Base-by-base conservation (phyloP, 2,797 vertebrate genomes). In the Botia kubotai region DNA sequence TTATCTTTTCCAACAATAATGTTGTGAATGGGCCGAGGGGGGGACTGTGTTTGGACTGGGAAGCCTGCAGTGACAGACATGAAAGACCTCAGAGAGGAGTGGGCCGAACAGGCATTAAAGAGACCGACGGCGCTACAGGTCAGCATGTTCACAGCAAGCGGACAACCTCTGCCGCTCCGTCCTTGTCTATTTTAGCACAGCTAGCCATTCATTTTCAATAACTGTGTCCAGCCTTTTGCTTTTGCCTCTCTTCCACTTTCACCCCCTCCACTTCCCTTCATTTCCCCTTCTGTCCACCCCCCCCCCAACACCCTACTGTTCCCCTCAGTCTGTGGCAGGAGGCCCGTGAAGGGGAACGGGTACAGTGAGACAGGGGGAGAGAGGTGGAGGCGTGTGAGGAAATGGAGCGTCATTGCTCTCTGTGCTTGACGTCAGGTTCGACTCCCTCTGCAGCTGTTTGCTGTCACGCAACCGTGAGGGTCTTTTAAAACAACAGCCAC, bases 371-470 rank as follows among this genome's bases (percentile, higher is more conserved):
- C 39, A 11, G 29, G 7, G 65, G 12, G 46, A 46, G 36, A 36
- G 74, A 73, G 75, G 79, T 85, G 72, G 86, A 90, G 87, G 88
- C 85, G 86, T 71, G 91, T 93, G 87, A 93, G 92, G 93, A 94
- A 94, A 93, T 91, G 62, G 84, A 92, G 90, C 90, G 92, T 94
- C 91, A 90, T 92, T 92, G 92, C 91, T 91, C 86, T 86, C 10
- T 90, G 88, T 84, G 91, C 87, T 89, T 91, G 86, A 93, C 92
- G 92, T 92, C 91, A 93, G 83, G 77, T 86, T 91, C 75, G 92
- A 90, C 91, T 91, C 93, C 90, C 93, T 89, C 16, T 94, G 95
- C 96, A 97, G 96, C 96, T 97, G 96, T 83, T 85, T 73, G 72
- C 73, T 48, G 72, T 80, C 63, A 78, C 55, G 62, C 58, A 82